Evolutionary conservation across 2,888 invertebrate genomes (phyloP), one percentile per base, ranked within the genome.

Genomic region (Drosophila picticornis): DNA sequence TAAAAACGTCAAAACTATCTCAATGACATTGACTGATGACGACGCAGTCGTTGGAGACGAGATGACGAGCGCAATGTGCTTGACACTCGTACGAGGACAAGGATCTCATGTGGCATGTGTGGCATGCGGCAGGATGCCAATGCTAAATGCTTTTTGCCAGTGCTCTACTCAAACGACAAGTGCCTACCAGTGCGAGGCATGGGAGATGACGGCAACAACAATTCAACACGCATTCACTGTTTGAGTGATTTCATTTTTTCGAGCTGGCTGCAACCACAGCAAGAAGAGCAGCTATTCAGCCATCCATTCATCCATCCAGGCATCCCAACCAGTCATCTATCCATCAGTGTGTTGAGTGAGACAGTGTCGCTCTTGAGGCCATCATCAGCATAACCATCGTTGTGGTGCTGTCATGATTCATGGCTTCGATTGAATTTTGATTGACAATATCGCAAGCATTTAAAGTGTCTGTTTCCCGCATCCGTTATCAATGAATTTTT

Each of bases 371-470:
- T 81, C 77, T 79, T 75, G 87, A 77, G 75, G 72, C 80, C 88
- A 84, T 87, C 89, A 88, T 78, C 81, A 72, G 71, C 75, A 81
- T 75, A 74, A 69, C 78, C 83, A 84, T 74, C 68, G 64, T 65
- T 38, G 46, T 16, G 38, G 56, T 70, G 69, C 68, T 77, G 81
- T 65, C 81, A 82, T 84, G 91, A 88, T 89, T 86, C 90, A 91
- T 91, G 88, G 87, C 82, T 83, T 84, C 89, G 88, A 91, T 92
- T 92, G 92, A 91, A 89, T 90, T 91, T 92, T 92, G 91, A 92
- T 92, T 92, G 91, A 92, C 91, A 92, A 91, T 91, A 92, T 91
- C 90, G 91, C 90, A 90, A 90, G 90, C 90, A 85, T 90, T 92
- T 91, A 88, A 91, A 91, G 90, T 91, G 90, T 91, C 90, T 92